Evolutionary conservation across 92 coral and sea anemone species (phyloP).

Genomic region (Porites divaricata): DNA sequence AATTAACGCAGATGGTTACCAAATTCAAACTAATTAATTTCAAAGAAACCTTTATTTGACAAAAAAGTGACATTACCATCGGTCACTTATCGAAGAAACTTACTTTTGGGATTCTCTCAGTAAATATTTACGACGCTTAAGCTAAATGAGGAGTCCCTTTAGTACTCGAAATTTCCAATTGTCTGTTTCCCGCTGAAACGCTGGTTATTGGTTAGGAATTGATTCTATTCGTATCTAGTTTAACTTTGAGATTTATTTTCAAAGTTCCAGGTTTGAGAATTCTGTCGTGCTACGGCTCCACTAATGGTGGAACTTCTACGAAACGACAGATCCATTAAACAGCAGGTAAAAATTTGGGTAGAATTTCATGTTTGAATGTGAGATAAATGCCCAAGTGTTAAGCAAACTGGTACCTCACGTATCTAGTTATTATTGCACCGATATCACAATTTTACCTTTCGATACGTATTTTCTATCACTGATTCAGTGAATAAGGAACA

Average conservation of each 20-base stretch:
- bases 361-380: background rate
- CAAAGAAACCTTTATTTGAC: slow-evolving; percentile 1
- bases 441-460: background rate
- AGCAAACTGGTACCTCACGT: background rate
- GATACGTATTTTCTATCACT: too few species aligned
- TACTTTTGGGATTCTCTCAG: background rate
- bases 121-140: slow-evolving; percentile 1
- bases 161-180: background rate
- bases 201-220: background rate
- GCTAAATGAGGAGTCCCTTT: background rate
- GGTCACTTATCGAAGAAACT: slow-evolving; percentile 7
- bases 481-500: too few species aligned
- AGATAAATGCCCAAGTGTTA: background rate
- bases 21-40: slow-evolving; percentile 15
- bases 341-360: background rate
- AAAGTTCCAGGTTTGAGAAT: background rate
- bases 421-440: background rate
- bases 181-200: background rate
- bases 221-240: background rate
- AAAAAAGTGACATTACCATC: background rate
- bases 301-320: background rate
- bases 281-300: background rate
- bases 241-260: background rate
- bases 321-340: background rate
- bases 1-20: slow-evolving; percentile 1